Evolutionary conservation across 2,888 invertebrate genomes (phyloP), one percentile per base, ranked within the genome.

Genomic region (Trachelus tabidus): DNA sequence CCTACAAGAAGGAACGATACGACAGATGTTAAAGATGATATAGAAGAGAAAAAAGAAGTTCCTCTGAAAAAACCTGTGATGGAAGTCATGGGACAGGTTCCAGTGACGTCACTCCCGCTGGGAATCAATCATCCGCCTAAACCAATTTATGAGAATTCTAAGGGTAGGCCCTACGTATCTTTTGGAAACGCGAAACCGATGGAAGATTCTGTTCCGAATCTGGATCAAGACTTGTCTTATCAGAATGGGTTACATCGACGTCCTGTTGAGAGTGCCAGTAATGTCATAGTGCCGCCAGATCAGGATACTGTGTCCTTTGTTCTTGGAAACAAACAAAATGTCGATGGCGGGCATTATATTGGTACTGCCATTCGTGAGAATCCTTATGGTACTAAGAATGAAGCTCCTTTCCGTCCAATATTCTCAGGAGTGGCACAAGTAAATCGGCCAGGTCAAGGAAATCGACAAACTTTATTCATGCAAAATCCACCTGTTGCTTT

Each of bases 281-380:
- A 94, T 80, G 93, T 95, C 37, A 93, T 94, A 40, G 94, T 95
- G 73, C 93, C 94, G 0, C 94, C 94, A 1, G 94, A 94, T 76
- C 94, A 95, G 86, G 93, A 94, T 79, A 94, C 94, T 0, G 94
- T 94, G 0, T 93, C 94, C 0, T 95, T 95, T 85, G 94, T 95
- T 0, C 91, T 95, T 1, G 94, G 94, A 6, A 94, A 94, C 83
- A 93, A 94, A 78, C 94, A 95, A 84, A 93, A 93, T 79, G 94
- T 94, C 1, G 92, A 92, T 40, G 90, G 87, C 4, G 84, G 85
- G 6, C 90, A 89, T 75, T 90, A 92, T 34, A 92, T 92, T 31
- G 94, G 93, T 0, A 92, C 92, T 1, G 91, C 93, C 0, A 89
- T 93, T 40, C 93, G 93, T 78, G 93, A 94, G 80, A 92, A 92